Evolutionary conservation across 1,140 invertebrate genomes (phyloP), one percentile per base, ranked within the genome.

Genomic region (Heliconius eleuchia): DNA sequence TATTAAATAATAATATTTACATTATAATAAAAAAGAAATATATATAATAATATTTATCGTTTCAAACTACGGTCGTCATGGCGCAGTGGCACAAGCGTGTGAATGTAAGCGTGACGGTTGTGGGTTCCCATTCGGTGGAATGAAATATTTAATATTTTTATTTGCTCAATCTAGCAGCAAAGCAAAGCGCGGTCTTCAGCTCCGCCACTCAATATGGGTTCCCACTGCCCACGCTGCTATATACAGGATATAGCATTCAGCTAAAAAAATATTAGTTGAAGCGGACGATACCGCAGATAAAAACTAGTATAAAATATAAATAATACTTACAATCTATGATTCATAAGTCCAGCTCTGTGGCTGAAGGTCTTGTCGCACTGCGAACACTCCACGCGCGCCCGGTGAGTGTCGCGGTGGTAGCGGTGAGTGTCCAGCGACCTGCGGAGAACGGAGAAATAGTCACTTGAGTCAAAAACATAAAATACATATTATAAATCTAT

Each of bases 321-420:
- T 52, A 19, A 39, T 80, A 89, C 90, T 89, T 70, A 92, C 90
- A 91, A 84, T 55, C 91, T 77, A 80, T 94, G 92, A 74, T 94
- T 94, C 85, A 90, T 87, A 3, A 94, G 89, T 0, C 92, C 92
- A 0, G 91, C 90, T 42, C 92, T 80, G 60, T 94, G 92, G 30
- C 88, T 90, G 83, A 93, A 94, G 0, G 88, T 92, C 66, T 94
- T 94, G 27, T 92, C 90, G 39, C 92, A 94, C 5, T 90, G 88
- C 0, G 83, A 52, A 46, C 92, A 94, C 39, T 88, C 86, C 1
- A 93, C 84, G 1, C 92, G 77, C 0, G 88, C 85, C 46, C 90
- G 90, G 72, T 94, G 92, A 0, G 83, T 85, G 73, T 90, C 91
- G 19, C 80, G 81, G 73, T 92, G 92, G 76, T 92, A 89, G 0